phyloP scores from a whole-genome alignment of 2,888 invertebrate species.

The Anodontia alba region DNA sequence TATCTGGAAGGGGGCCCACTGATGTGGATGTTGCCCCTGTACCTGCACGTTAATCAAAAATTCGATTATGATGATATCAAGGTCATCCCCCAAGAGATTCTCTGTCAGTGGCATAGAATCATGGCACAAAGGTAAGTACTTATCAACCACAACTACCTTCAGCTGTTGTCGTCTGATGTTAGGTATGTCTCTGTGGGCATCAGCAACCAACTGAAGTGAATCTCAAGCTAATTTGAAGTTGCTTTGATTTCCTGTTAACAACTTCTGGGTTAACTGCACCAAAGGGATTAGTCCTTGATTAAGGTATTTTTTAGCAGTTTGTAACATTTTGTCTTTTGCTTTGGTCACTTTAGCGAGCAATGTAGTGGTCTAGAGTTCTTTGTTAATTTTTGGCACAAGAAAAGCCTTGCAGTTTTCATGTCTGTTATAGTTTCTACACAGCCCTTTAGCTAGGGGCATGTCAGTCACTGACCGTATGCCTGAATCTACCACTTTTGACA shows the following conservation, averaged over 20 bases:
- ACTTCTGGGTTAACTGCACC: neutral
- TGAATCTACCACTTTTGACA: too few relatives aligned
- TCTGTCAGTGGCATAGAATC: neutral
- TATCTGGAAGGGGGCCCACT: too few relatives aligned
- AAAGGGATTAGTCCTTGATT: slow-evolving; percentile 16
- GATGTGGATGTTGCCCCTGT: too few relatives aligned
- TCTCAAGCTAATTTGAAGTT: too few relatives aligned
- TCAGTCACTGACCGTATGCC: neutral
- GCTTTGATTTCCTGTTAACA: neutral
- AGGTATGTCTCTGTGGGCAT: slow-evolving; percentile 24
- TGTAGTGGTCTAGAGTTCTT: neutral
- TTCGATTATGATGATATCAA: too few relatives aligned
- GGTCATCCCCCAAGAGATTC: slow-evolving; percentile 8
- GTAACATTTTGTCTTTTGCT: neutral
- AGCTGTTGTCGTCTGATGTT: neutral
- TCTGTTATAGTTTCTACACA: neutral
- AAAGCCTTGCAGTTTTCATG: slow-evolving; percentile 10
- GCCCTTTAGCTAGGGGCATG: neutral
- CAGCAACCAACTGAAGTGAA: slow-evolving; percentile 18
- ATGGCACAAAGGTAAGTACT: neutral
- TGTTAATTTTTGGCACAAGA: slow-evolving; percentile 2
- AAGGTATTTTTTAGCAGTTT: neutral
- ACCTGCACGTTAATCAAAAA: too few relatives aligned
- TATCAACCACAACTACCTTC: slow-evolving; percentile 16
- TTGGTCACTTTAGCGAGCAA: neutral